A percentile compares a stretch with the other conserved stretches of the same genome.
Conservation (phyloP, 1,140 invertebrate species). For the Argopecten irradians region DNA sequence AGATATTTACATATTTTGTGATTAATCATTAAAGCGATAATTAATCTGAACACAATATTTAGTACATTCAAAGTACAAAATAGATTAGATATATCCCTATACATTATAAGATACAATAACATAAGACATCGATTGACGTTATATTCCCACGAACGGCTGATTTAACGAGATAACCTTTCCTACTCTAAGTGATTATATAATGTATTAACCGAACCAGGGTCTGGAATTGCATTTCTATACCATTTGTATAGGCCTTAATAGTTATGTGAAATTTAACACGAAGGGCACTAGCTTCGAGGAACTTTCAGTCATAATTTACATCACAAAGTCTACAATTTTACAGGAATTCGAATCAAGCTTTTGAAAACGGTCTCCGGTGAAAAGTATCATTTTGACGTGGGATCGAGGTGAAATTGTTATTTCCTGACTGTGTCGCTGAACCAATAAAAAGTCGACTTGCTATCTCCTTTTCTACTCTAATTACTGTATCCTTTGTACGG, state of each 20-base stretch:
- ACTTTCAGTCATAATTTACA: conserved; percentile 2
- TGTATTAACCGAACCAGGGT: too few species aligned
- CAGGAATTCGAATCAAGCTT: not conserved
- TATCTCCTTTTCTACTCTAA: not conserved
- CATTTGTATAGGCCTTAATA: not conserved
- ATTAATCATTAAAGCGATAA: too few species aligned
- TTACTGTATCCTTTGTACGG: not conserved
- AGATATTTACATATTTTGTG: too few species aligned
- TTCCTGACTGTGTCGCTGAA: not conserved
- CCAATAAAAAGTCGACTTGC: not conserved
- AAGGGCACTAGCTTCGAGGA: not conserved
- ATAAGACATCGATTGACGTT: not conserved
- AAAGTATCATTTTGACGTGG: not conserved
- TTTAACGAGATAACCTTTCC: not conserved
- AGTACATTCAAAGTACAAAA: too few species aligned
- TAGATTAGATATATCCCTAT: too few species aligned
- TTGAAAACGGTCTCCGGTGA: not conserved
- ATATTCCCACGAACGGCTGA: not conserved
- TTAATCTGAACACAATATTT: too few species aligned
- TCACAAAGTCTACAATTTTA: not conserved
- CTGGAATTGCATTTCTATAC: not conserved
- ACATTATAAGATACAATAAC: too few species aligned
- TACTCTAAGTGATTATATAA: not conserved
- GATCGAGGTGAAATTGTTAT: not conserved
- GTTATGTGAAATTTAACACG: not conserved